These are phyloP conservation scores for Amorpha juglandis DNA, from an alignment of 2,888 invertebrate species.

Conservation along the genomic window DNA sequence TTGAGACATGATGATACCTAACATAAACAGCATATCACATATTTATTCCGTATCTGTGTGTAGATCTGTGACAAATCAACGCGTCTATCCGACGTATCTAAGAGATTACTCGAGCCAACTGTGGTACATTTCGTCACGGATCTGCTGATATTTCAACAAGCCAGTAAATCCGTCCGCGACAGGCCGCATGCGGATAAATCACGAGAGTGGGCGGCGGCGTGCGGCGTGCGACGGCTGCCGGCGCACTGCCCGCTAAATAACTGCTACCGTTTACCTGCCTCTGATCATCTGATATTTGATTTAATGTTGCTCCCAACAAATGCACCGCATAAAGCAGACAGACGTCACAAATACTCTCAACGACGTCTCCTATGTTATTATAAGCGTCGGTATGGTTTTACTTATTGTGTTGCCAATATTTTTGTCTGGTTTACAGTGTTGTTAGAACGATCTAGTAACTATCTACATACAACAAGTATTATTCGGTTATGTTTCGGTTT, in stretches of 20 bases:
- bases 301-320: slow-evolving; percentile 69
- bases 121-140: slow-evolving; percentile 69
- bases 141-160: slow-evolving; percentile 72
- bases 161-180: slow-evolving; percentile 64
- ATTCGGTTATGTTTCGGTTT: no score
- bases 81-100: slow-evolving; percentile 44
- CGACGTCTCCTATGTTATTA: slow-evolving; percentile 4
- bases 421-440: background rate
- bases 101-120: slow-evolving; percentile 50
- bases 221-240: slow-evolving; percentile 52
- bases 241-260: slow-evolving; percentile 68
- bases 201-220: slow-evolving; percentile 71
- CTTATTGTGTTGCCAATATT: background rate
- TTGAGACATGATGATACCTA: background rate
- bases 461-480: no score
- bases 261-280: slow-evolving; percentile 82
- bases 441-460: background rate
- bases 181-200: slow-evolving; percentile 72
- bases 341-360: slow-evolving; percentile 24
- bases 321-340: slow-evolving; percentile 39
- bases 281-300: slow-evolving; percentile 82
- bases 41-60: slow-evolving; percentile 26
- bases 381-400: slow-evolving; percentile 3
- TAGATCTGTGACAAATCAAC: slow-evolving; percentile 39
- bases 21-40: slow-evolving; percentile 9